Base-by-base conservation (phyloP, 1,140 invertebrate species). In the Lucilia sericata region DNA sequence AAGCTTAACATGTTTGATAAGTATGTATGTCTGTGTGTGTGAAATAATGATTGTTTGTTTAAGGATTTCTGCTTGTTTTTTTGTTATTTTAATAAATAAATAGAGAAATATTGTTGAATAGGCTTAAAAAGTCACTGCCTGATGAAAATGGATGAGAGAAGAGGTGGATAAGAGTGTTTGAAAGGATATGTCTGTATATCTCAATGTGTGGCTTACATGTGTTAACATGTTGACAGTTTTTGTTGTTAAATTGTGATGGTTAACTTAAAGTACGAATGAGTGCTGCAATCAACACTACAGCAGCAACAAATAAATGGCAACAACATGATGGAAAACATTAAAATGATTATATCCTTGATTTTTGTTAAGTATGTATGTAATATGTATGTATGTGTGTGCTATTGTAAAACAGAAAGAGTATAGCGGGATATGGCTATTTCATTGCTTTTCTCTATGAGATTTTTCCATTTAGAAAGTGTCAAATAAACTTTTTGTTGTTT, bases 121-220 rank as follows among this genome's bases (percentile, higher is more conserved):
- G 65, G 65, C 65, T 70, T 70, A 70, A 70, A 70, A 70, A 70
- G 65, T 70, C 65, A 70, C n/a, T 21, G 65, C 8, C n/a, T 70
- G 9, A 21, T 70, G 65, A 21, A 25, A 70, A 12, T 55, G 51
- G 2, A 55, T 55, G 51, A 12, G 51, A 17, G 51, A 5, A 12
- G 12, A 12, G 4, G 51, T 14, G 17, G 12, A 55, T 55, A 55
- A 12, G 12, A 55, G 17, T n/a, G 4, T 12, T 49, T 55, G 17
- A 12, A 55, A 55, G 42, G 42, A 3, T 42, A 14, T 55, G 13
- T 55, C 4, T 55, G 5, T 4, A 30, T 30, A 30, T 30, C 25
- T 30, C 25, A 30, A 7, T n/a, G n/a, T 17, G 14, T n/a, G n/a
- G 3, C 14, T n/a, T 19, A 70, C 65, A 70, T 70, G 65, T 70